Percentiles rank a stretch among this genome's conserved stretches.
These are phyloP conservation scores for Zenarchopterus dispar DNA, from an alignment of 2,797 vertebrate species.

Conservation along the genomic window DNA sequence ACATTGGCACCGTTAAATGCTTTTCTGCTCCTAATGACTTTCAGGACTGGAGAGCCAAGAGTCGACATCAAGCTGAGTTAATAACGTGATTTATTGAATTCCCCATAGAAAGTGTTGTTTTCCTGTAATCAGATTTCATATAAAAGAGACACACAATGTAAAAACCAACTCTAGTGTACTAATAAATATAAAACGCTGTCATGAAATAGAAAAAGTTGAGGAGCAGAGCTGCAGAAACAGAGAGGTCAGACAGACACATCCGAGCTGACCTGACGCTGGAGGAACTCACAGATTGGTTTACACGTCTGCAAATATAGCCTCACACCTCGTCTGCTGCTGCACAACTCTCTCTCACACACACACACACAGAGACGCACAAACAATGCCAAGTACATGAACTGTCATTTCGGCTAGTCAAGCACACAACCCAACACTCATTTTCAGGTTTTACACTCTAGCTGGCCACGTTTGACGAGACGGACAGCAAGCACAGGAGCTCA, in stretches of 20 bases:
- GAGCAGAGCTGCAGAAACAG: constrained; percentile 24
- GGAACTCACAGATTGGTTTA: constrained; percentile 67
- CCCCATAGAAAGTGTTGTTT: constrained; percentile 60
- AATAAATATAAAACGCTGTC: constrained; percentile 81
- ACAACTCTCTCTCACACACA: constrained; percentile 11
- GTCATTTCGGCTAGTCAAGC: constrained; percentile 23
- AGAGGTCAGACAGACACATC: constrained; percentile 30
- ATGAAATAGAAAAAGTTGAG: constrained; percentile 51
- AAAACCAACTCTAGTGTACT: constrained; percentile 62
- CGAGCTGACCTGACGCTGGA: constrained; percentile 64
- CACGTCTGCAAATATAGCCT: constrained; percentile 65
- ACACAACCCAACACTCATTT: constrained; percentile 16
- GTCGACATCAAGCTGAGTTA: constrained; percentile 34
- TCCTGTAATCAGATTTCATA: constrained; percentile 66
- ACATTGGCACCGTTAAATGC: constrained; percentile 35
- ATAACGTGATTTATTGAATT: constrained; percentile 77
- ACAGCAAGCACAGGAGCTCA: constrained; percentile 25
- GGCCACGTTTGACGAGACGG: constrained; percentile 22
- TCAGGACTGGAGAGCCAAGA: constrained; percentile 25
- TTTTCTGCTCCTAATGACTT: constrained; percentile 36
- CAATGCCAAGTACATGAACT: constrained; percentile 28
- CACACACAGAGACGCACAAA: constrained; percentile 7
- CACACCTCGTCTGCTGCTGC: constrained; percentile 36
- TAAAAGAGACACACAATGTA: constrained; percentile 67
- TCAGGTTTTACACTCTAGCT: constrained; percentile 35